Evolutionary conservation across 2,797 vertebrate species (phyloP).

Genomic region (Thaleichthys pacificus): DNA sequence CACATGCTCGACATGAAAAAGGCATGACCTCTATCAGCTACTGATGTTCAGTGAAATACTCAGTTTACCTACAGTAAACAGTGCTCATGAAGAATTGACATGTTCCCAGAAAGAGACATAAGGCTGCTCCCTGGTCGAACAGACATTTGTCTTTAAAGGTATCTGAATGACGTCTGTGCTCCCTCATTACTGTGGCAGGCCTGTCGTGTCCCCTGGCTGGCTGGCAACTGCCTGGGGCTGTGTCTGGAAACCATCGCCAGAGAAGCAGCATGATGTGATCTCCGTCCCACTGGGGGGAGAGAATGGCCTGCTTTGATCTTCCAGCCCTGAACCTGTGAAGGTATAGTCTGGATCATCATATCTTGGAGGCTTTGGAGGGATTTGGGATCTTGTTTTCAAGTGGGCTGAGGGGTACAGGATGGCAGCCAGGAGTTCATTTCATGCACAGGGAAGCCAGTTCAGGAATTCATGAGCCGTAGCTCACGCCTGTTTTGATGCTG

Average conservation of each 20-base stretch:
- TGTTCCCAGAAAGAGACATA: neutral
- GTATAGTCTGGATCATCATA: no score
- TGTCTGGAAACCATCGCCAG: neutral
- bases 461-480: neutral
- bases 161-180: constrained; percentile 32
- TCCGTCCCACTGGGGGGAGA: no score
- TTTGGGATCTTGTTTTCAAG: neutral
- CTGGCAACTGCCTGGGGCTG: constrained; percentile 11
- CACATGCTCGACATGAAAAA: no score
- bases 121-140: neutral
- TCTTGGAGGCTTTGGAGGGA: no score
- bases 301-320: no score
- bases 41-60: no score
- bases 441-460: neutral
- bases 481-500: neutral
- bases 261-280: no score
- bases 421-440: no score
- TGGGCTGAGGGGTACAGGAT: neutral
- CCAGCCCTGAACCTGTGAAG: no score
- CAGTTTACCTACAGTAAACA: no score
- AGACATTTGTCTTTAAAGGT: constrained; percentile 2
- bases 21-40: no score
- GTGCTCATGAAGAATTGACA: no score
- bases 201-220: constrained; percentile 9
- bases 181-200: constrained; percentile 30